phyloP scores from a whole-genome alignment of 2,113 vertebrate species.

The Actenoides hombroni region DNA sequence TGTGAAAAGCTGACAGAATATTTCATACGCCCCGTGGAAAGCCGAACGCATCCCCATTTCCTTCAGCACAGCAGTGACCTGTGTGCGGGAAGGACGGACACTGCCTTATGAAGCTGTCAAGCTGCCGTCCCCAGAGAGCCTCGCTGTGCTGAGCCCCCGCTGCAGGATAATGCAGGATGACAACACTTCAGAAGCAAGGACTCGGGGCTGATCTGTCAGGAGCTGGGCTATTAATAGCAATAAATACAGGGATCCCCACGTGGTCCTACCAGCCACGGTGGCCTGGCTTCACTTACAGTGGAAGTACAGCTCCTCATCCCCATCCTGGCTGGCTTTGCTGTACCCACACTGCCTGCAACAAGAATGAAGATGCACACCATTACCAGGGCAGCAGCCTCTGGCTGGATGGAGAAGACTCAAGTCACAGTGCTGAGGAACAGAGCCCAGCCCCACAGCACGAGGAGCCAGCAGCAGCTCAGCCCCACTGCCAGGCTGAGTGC shows the following conservation, averaged over 20 bases:
- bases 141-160: not conserved
- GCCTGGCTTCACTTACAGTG: constrained; percentile 79
- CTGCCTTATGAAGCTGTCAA: not conserved
- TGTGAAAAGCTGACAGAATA: not conserved
- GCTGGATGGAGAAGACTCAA: fast-evolving
- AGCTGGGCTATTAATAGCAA: not conserved
- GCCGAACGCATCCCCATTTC: not conserved
- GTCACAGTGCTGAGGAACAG: fast-evolving
- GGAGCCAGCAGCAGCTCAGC: not conserved
- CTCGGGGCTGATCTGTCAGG: not conserved
- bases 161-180: not conserved
- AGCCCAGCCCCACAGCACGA: fast-evolving
- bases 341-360: constrained; percentile 86
- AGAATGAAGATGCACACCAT: not conserved
- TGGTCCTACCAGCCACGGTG: fast-evolving
- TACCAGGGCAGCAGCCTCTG: not conserved
- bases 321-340: constrained; percentile 91
- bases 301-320: constrained; percentile 91
- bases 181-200: not conserved
- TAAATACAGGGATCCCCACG: not conserved
- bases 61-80: not conserved
- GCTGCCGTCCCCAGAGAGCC: not conserved
- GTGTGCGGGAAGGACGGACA: not conserved
- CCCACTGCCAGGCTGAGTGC: not conserved
- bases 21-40: not conserved